Evolutionary conservation across 2,797 vertebrate genomes (phyloP), one percentile per base, ranked within the genome.

Genomic region (Choloepus didactylus): DNA sequence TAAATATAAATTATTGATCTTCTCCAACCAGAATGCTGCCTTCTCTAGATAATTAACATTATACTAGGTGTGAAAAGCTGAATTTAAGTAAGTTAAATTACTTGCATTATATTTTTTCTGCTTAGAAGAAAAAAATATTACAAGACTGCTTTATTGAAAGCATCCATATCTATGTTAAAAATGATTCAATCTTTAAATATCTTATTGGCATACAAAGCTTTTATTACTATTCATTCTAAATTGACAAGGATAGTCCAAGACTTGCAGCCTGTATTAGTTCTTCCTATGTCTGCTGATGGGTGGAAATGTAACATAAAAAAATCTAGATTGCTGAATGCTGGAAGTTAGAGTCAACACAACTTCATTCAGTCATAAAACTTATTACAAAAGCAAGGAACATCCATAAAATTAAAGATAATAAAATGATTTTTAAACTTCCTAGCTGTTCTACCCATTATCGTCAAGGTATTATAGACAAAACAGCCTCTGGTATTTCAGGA

Each of bases 91-190:
- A 8, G 27, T 88, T 35, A 72, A n/a, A 73, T 66, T 77, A 79
- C 79, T 59, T 88, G 56, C 38, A 46, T 88, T 84, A 82, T 9
- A 66, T 93, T 87, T 91, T 86, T 73, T 75, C n/a, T 86, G 38
- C 35, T 85, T 88, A 88, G 41, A 92, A 93, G 49, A 96, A 96
- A 90, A 73, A 60, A 76, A 91, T 46, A 87, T 9, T 75, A 84
- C 9, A 90, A 90, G 69, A 79, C 83, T 85, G 31, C 12, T 82
- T 79, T 82, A 77, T 44, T 56, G 27, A 89, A 10, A 80, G 82
- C 49, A 96, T 92, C 46, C 35, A 97, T 59, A 84, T 91, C 62
- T 94, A 77, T 87, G 29, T 87, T 93, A 93, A 87, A 95, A 93
- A 89, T 79, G 9, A 85, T 62, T 93, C 62, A 88, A 86, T 92